Evolutionary conservation across 2,888 invertebrate species (phyloP).

Genomic region (Pycnomerus fuliginosus): DNA sequence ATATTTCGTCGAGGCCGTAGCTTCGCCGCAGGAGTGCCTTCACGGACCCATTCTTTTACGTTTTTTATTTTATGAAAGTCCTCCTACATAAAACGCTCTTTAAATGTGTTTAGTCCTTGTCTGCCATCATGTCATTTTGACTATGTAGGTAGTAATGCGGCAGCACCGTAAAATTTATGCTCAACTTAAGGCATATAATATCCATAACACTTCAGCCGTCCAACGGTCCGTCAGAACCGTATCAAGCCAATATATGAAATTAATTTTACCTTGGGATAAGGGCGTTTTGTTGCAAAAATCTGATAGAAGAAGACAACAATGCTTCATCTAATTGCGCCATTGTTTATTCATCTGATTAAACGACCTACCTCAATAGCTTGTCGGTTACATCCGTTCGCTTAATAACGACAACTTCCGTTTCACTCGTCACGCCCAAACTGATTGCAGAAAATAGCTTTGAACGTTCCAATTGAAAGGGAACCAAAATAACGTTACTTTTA

Average conservation of each 20-base stretch:
- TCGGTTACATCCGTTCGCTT: conserved; percentile 38
- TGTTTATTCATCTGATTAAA: conserved; percentile 35
- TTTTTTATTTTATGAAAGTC: too few species aligned
- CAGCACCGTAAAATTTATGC: conserved; percentile 22
- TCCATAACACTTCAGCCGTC: conserved; percentile 12
- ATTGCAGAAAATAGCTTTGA: conserved; percentile 22
- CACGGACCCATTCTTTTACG: too few species aligned
- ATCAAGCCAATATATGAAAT: conserved; percentile 10
- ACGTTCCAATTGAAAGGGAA: conserved; percentile 18
- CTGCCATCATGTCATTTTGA: conserved; percentile 10
- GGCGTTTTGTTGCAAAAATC: conserved; percentile 10
- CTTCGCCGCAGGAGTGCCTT: neutral
- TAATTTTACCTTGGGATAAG: conserved; percentile 7
- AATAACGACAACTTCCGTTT: conserved; percentile 33
- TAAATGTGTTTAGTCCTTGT: conserved; percentile 4
- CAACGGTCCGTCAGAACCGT: conserved; percentile 12
- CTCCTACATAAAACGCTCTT: too few species aligned
- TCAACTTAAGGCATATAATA: conserved; percentile 12
- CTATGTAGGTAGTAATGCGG: conserved; percentile 16
- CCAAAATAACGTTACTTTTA: too few species aligned
- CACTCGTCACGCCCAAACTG: conserved; percentile 30
- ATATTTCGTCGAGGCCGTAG: neutral
- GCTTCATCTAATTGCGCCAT: conserved; percentile 34
- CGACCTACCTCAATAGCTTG: conserved; percentile 42
- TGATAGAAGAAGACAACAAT: too few species aligned